Evolutionary conservation across 1,140 invertebrate genomes (phyloP), one percentile per base, ranked within the genome.

Genomic region (Dinothrombium tinctorium): DNA sequence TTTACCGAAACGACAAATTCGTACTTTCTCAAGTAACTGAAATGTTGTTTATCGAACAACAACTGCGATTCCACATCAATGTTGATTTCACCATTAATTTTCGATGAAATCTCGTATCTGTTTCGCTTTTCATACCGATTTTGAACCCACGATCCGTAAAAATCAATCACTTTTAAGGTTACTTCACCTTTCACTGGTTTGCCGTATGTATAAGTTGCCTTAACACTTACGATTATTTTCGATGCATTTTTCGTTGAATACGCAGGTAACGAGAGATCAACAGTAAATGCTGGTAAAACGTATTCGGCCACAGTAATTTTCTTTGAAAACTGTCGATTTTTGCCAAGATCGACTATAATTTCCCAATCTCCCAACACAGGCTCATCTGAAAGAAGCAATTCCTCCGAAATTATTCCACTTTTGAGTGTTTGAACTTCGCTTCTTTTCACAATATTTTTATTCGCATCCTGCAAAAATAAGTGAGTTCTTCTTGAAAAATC

Each of bases 331-430:
- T 46, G 46, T 26, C 36, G 22, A 6, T 36, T 24, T 9, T 29
- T 9, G n/a, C 11, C 14, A 31, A 47, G 24, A 17, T 44, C 36
- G 8, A 73, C 72, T 32, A 68, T 68, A 38, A 94, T 78, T 31
- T 68, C 74, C 86, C 87, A 95, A 49, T 73, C 69, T n/a, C 86
- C 87, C 7, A 90, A 61, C n/a, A 83, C 74, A 0, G 84, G 82
- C 42, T 75, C 72, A 15, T 74, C 64, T 5, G 80, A 80, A 1
- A 95, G 56, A 47, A 73, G 68, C 1, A 92, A 56, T 50, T 90
- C 75, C 1, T 67, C 69, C 2, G 70, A 68, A 50, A 78, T 80
- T 2, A 86, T 69, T 4, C 82, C 54, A 42, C 29, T 17, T n/a
- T 28, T 39, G 11, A 76, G 57, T 15, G 70, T 54, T 0, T 73